Evolutionary conservation across 2,888 invertebrate genomes (phyloP).

Genomic region (Drosophila bunnanda): DNA sequence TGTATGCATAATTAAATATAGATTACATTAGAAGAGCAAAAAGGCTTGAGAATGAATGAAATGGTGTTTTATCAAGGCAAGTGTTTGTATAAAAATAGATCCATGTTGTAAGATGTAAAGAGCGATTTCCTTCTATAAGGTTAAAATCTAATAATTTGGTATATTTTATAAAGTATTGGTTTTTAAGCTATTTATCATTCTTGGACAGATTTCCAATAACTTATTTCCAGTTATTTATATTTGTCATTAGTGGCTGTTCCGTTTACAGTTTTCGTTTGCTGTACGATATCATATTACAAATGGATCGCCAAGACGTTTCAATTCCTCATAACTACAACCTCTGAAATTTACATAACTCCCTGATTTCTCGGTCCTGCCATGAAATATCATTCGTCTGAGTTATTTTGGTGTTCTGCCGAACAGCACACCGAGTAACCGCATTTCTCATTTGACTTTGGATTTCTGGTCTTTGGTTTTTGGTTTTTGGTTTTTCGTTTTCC

Average conservation of each 20-base stretch:
- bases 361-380: slow-evolving; percentile 33
- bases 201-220: not conserved
- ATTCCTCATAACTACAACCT: slow-evolving; percentile 35
- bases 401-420: slow-evolving; percentile 50
- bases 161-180: not conserved
- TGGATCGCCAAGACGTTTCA: slow-evolving; percentile 34
- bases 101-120: not conserved
- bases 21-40: slow-evolving; percentile 11
- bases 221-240: slow-evolving; percentile 13
- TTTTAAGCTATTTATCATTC: not conserved
- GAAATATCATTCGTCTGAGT: slow-evolving; percentile 46
- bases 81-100: slow-evolving; percentile 4
- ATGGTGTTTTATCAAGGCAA: not conserved
- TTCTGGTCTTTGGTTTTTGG: slow-evolving; percentile 18
- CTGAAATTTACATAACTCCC: slow-evolving; percentile 45
- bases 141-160: not conserved
- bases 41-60: slow-evolving; percentile 12
- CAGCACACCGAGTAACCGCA: slow-evolving; percentile 60
- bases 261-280: slow-evolving; percentile 16
- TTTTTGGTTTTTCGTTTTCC: slow-evolving; percentile 33
- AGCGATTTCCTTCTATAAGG: no score
- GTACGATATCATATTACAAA: slow-evolving; percentile 30
- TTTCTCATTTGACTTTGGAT: slow-evolving; percentile 64
- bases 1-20: slow-evolving; percentile 29
- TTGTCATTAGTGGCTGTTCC: slow-evolving; percentile 3